These are phyloP conservation scores for Liopterus haemorrhoidalis DNA, from an alignment of 2,888 invertebrate species.

Conservation along the genomic window DNA sequence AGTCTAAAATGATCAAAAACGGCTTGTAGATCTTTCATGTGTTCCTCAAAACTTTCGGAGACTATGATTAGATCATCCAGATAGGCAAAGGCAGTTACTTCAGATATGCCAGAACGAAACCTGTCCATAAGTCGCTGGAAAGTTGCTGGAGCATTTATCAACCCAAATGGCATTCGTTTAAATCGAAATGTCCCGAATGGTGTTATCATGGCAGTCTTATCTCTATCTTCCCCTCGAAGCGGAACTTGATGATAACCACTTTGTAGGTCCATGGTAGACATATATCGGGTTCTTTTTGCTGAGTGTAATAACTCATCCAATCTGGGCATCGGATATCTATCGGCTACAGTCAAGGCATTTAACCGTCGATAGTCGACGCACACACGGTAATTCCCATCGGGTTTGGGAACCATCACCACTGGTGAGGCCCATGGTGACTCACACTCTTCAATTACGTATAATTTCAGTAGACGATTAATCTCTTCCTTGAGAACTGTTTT, in stretches of 20 bases:
- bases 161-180: slow-evolving; percentile 23
- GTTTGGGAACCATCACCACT: too few relatives aligned
- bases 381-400: too few relatives aligned
- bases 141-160: slow-evolving; percentile 21
- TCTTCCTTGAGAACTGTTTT: too few relatives aligned
- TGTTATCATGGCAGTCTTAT: slow-evolving; percentile 6
- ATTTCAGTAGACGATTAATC: too few relatives aligned
- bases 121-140: slow-evolving; percentile 25
- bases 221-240: slow-evolving; percentile 1
- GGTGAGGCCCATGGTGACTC: too few relatives aligned
- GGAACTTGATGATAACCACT: too few relatives aligned
- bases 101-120: slow-evolving; percentile 22
- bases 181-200: slow-evolving; percentile 15
- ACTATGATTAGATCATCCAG: slow-evolving; percentile 24
- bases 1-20: slow-evolving; percentile 20
- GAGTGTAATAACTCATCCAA: slow-evolving; percentile 2
- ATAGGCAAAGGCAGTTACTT: slow-evolving; percentile 19
- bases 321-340: slow-evolving; percentile 36
- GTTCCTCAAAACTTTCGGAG: slow-evolving; percentile 18
- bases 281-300: slow-evolving; percentile 24
- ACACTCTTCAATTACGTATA: too few relatives aligned
- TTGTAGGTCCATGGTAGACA: not conserved
- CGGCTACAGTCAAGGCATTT: slow-evolving; percentile 31
- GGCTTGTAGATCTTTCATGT: slow-evolving; percentile 18
- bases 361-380: too few relatives aligned